Evolutionary conservation across 2,888 invertebrate species (phyloP), one percentile per base, ranked within the genome.

Genomic region (Acanthosepion lycidas): DNA sequence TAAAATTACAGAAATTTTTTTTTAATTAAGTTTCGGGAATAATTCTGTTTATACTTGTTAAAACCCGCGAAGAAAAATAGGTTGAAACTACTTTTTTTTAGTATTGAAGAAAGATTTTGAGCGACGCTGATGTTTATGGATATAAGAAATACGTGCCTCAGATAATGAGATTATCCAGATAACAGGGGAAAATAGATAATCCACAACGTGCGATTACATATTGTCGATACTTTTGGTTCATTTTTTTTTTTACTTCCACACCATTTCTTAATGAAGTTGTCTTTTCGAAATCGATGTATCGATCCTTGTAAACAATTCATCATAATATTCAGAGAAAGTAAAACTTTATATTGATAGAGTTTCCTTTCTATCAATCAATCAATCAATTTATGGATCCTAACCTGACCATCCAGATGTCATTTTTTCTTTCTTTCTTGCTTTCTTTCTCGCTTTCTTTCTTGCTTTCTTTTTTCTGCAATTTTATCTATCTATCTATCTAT

Each of bases 401-500:
- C 4, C 64, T 64, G 51, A 15, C 20, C 59, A 42, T 20, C 59
- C 20, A 20, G 20, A 20, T 59, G 0, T 15, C 15, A 26, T 23
- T 15, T 0, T 59, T 6, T 59, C 15, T 59, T 23, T 59, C 59
- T 20, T 6, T 59, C 59, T 59, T 23, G 26, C 64, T 64, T 26
- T 64, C 64, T 64, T 26, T 33, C 33, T 33, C n/a, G 26, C 64
- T 64, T 26, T 64, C 64, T 64, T 26, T 64, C 64, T 64, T 26
- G 26, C 64, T 64, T 26, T 64, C 64, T 64, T 26, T 5, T 23
- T 6, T 59, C 78, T n/a, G 2, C 18, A 15, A 18, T n/a, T 78
- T n/a, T 78, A 78, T 78, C n/a, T 78, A 78, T 78, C 78, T n/a
- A 78, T 78, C 78, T n/a, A 78, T 78, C 78, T 78, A 78, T n/a